Base-by-base conservation (phyloP, 2,888 invertebrate species). In the Pollenia angustigena region DNA sequence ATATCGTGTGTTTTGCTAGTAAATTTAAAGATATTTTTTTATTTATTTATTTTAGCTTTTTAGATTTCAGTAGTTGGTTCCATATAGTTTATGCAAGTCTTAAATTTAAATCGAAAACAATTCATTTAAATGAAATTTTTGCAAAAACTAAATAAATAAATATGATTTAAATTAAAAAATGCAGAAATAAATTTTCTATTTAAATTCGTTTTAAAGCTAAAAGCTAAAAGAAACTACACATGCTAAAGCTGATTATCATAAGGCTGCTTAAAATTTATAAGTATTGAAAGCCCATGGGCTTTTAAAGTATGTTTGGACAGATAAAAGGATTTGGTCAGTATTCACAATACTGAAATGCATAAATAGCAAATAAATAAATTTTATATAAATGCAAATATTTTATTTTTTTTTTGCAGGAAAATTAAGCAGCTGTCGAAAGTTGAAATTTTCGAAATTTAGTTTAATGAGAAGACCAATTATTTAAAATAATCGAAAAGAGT, bases 51-150 rank as follows among this genome's bases (percentile, higher is more conserved):
- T 62, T 81, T 14, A 32, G 62, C 46, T 64, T 23, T 23, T 8
- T 40, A 62, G 69, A 52, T 78, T 72, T 74, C 74, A 64, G 74
- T 79, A 74, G 85, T 82, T 85, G 32, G 32, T 32, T 32, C 32
- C 32, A 32, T 32, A 32, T 32, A 32, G 6, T 32, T 75, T 85
- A 75, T 71, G 54, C 48, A 32, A 14, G 42, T 48, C 58, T 40
- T n/a, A 68, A 48, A 64, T 64, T 64, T 42, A 80, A 48, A 62
- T 18, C 32, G 16, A 81, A 81, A 81, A 64, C 58, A 71, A 81
- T 71, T 71, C 56, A 66, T 81, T 52, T 44, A n/a, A 18, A 12
- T 54, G 40, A 85, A 69, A 76, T 64, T 56, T 72, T 40, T 69
- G 44, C 64, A 46, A 64, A 12, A 46, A 48, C 14, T 6, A n/a